Conservation (phyloP, 2,888 invertebrate genomes). For the Metalampra italica region DNA sequence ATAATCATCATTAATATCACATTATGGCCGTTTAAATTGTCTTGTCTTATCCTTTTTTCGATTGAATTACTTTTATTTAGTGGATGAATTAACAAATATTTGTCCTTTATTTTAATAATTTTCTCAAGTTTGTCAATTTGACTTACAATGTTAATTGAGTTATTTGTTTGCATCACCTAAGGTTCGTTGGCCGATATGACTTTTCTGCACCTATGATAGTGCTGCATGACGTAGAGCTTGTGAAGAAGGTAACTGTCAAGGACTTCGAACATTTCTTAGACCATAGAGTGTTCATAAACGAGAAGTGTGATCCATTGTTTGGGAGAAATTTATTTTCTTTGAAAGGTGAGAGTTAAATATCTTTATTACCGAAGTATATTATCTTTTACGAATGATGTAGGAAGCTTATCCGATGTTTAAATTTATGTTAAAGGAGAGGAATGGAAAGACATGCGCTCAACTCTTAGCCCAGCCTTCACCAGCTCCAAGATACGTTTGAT, state of each 20-base stretch:
- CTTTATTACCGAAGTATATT: too few relatives aligned
- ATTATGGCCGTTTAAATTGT: too few relatives aligned
- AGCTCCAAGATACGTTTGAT: constrained; percentile 68
- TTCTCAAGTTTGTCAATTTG: background rate
- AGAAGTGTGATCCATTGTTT: constrained; percentile 64
- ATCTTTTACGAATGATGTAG: too few relatives aligned
- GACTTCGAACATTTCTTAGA: constrained; percentile 77
- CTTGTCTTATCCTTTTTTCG: background rate
- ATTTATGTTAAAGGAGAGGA: constrained; percentile 36
- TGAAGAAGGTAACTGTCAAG: constrained; percentile 71
- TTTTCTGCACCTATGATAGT: constrained; percentile 53
- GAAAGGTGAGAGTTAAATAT: background rate
- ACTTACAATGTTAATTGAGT: background rate
- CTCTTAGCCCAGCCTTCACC: constrained; percentile 70
- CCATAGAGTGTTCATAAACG: constrained; percentile 52
- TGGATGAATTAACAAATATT: too few relatives aligned
- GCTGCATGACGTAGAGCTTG: constrained; percentile 66
- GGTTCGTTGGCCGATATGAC: constrained; percentile 68
- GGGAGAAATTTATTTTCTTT: constrained; percentile 50
- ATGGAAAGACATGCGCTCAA: constrained; percentile 66
- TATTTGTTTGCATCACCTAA: constrained; percentile 20
- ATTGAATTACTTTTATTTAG: background rate
- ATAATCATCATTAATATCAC: too few relatives aligned
- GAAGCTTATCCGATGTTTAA: too few relatives aligned
- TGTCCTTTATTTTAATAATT: background rate